phyloP scores from a whole-genome alignment of 1,140 invertebrate genomes.

The Bombus picipes region DNA sequence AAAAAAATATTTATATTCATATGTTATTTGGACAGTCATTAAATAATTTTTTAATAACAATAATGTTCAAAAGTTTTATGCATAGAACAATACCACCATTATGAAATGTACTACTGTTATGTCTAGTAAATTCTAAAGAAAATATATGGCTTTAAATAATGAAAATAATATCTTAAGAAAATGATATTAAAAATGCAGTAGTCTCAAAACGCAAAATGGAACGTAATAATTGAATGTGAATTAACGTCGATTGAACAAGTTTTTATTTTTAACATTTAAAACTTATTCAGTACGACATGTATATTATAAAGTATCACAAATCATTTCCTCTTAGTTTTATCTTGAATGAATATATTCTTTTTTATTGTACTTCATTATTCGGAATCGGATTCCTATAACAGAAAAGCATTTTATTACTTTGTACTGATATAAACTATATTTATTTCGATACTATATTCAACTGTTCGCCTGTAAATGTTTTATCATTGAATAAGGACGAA shows the following conservation, averaged over 20 bases:
- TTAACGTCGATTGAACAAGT: constrained; percentile 34
- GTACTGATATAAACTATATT: neutral
- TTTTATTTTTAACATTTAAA: constrained; percentile 33
- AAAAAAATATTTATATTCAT: constrained; percentile 12
- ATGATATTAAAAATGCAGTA: constrained; percentile 5
- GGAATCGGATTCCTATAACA: constrained; percentile 78
- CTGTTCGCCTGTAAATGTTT: neutral
- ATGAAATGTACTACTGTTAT: constrained; percentile 24
- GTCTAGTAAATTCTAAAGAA: constrained; percentile 2
- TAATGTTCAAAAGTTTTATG: constrained; percentile 53
- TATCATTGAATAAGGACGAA: too few species aligned
- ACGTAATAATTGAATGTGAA: neutral
- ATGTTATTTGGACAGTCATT: constrained; percentile 55
- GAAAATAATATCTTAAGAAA: constrained; percentile 33
- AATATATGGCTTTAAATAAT: constrained; percentile 17
- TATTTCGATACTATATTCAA: neutral
- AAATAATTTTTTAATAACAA: constrained; percentile 67
- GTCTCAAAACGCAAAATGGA: constrained; percentile 22
- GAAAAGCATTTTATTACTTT: constrained; percentile 26
- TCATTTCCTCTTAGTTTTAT: constrained; percentile 7
- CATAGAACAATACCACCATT: constrained; percentile 46
- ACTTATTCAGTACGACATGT: constrained; percentile 26
- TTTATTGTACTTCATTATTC: constrained; percentile 64
- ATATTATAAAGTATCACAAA: constrained; percentile 62
- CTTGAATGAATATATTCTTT: constrained; percentile 31